Base-by-base conservation (phyloP, 2,888 invertebrate genomes). In the Dermolepida albohirtum region DNA sequence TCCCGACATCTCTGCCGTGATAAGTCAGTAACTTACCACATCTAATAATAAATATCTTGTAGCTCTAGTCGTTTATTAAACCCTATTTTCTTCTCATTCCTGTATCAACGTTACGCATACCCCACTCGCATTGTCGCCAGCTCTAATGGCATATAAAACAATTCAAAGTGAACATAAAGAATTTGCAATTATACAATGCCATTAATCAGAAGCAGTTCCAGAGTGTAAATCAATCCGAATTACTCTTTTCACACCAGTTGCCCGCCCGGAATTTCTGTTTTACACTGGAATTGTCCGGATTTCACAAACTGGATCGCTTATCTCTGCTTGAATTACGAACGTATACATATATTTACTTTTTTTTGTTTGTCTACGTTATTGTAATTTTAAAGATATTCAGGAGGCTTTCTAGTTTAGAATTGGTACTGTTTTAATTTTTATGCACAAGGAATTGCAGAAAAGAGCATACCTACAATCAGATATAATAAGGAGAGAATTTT, bases 161-260 rank as follows among this genome's bases (percentile, higher is more conserved):
- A 72, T 71, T 72, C 69, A 65, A 73, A 66, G 59, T 59, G 66
- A 74, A 79, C 81, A 81, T 80, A 81, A 81, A 82, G 82, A 82
- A 82, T 82, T 82, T 80, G 80, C 80, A 81, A 81, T 82, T 82
- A 82, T 76, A 79, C 79, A 75, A 77, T 76, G 76, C 79, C 78
- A 81, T 81, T 81, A 79, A 81, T 81, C 81, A 81, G 73, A 77
- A 75, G 76, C 74, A 80, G 78, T 79, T 80, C 78, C 78, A 77
- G 78, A 78, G 76, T 77, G 79, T 81, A 81, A 81, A 81, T 81
- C 81, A 82, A 81, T 81, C 81, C 79, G 78, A 77, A 78, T 82
- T 82, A 80, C 79, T 77, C 78, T 78, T 78, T 81, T 81, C 78
- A 79, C 78, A 78, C 80, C 75, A 78, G 78, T 76, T 77, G 78